Conservation (phyloP, 2,888 invertebrate species). For the Eremobia ochroleuca region DNA sequence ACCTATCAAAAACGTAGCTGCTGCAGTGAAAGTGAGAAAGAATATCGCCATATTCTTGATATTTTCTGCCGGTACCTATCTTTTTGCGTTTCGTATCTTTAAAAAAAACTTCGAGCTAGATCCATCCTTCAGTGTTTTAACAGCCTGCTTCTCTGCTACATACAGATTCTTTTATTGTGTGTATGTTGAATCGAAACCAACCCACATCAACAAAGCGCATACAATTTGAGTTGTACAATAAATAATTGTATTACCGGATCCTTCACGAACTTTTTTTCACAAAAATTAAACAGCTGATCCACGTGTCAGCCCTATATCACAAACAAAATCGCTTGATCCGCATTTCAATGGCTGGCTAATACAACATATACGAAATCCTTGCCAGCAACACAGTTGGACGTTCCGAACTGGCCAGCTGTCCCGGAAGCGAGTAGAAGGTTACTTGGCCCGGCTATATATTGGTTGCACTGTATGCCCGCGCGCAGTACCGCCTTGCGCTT, state of each 20-base stretch:
- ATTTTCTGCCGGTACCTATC: no score
- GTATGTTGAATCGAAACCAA: no score
- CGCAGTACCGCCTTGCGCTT: conserved; percentile 78
- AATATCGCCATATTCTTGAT: no score
- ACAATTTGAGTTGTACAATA: neutral
- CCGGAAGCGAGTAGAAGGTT: conserved; percentile 88
- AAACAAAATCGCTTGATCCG: conserved; percentile 40
- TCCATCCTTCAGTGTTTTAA: neutral
- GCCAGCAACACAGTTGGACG: conserved; percentile 46
- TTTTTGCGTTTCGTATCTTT: neutral
- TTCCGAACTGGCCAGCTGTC: conserved; percentile 68
- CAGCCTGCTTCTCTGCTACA: neutral
- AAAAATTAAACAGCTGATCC: conserved; percentile 11
- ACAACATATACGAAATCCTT: conserved; percentile 54
- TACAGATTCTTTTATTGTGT: no score
- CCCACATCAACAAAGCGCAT: no score
- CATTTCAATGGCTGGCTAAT: conserved; percentile 27
- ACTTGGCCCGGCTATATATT: conserved; percentile 82
- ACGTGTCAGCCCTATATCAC: conserved; percentile 38
- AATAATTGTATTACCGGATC: neutral
- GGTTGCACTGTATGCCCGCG: conserved; percentile 76
- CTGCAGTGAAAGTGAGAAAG: no score
- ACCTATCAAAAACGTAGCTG: no score
- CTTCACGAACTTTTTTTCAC: neutral
- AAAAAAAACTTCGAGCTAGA: neutral